Percentiles rank a stretch among this genome's conserved stretches.
These are phyloP conservation scores for Parauchenoglanis punctatus DNA, from an alignment of 2,797 vertebrate genomes.

Conservation along the genomic window DNA sequence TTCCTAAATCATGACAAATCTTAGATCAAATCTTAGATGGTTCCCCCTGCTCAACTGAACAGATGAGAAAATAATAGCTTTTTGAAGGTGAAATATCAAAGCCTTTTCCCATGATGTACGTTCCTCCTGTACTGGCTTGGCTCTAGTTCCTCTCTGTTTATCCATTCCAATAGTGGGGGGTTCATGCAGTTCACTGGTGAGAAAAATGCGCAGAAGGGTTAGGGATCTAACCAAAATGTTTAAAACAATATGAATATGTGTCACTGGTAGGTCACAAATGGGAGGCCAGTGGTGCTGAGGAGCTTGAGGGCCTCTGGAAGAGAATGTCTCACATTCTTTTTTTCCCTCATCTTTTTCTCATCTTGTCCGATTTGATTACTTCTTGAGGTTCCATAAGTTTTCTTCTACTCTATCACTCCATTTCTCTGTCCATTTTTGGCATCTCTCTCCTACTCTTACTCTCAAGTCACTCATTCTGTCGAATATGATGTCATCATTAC, in stretches of 20 bases:
- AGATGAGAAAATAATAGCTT: conserved; percentile 29
- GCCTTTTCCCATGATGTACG: conserved; percentile 32
- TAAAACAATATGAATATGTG: conserved; percentile 32
- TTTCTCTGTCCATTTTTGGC: not conserved
- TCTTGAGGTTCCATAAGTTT: not conserved
- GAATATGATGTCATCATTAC: conserved; percentile 58
- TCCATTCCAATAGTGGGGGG: conserved; percentile 28
- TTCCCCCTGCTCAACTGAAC: conserved; percentile 1
- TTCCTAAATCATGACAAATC: conserved; percentile 20
- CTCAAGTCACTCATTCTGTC: not conserved
- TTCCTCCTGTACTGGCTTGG: conserved; percentile 28
- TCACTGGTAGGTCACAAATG: conserved; percentile 17
- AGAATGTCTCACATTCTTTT: not conserved
- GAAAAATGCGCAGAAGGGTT: conserved; percentile 20
- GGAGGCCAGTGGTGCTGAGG: conserved; percentile 15
- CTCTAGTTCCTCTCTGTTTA: conserved; percentile 4
- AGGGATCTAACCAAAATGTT: not conserved
- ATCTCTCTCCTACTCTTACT: not conserved
- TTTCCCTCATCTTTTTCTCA: not conserved
- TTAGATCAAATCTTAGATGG: conserved; percentile 28
- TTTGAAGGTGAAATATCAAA: conserved; percentile 42
- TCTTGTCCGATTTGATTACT: not conserved
- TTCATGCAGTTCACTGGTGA: conserved; percentile 30
- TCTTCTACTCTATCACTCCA: not conserved
- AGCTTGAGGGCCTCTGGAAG: not conserved